Evolutionary conservation across 2,888 invertebrate species (phyloP).

Genomic region (Cyclophora punctaria): DNA sequence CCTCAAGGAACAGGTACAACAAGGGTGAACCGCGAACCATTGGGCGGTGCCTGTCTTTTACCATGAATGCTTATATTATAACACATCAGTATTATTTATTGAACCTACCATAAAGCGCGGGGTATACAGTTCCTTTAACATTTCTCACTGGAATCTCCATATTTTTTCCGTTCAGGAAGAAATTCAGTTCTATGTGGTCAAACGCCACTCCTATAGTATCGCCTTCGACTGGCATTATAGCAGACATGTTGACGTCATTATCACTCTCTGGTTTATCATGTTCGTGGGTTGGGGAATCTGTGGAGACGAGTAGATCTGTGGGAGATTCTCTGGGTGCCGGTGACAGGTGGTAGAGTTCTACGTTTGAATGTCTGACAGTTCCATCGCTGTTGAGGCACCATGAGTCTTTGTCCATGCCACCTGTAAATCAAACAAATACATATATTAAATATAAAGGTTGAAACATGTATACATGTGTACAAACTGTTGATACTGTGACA

Average conservation of each 20-base stretch:
- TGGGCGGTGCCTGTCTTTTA: background rate
- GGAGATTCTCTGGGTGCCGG: slow-evolving; percentile 62
- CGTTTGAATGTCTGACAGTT: slow-evolving; percentile 87
- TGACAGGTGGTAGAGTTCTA: slow-evolving; percentile 81
- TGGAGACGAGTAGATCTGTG: slow-evolving; percentile 57
- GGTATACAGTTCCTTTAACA: slow-evolving; percentile 92
- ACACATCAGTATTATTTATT: slow-evolving; percentile 3
- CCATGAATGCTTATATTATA: background rate
- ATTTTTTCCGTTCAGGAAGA: slow-evolving; percentile 93
- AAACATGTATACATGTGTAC: too few species aligned
- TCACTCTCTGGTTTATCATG: slow-evolving; percentile 48
- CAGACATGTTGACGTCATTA: slow-evolving; percentile 30
- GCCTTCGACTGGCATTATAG: slow-evolving; percentile 87
- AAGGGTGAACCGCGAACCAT: background rate
- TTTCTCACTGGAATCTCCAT: slow-evolving; percentile 90
- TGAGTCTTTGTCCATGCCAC: slow-evolving; percentile 91
- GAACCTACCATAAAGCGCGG: slow-evolving; percentile 90
- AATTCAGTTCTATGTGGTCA: slow-evolving; percentile 96
- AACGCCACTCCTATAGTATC: slow-evolving; percentile 95
- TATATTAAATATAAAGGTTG: too few species aligned
- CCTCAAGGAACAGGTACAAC: background rate
- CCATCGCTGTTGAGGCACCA: slow-evolving; percentile 97
- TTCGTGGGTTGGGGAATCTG: slow-evolving; percentile 46
- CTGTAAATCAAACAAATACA: slow-evolving; percentile 38
- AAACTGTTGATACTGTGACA: too few species aligned